A percentile compares a stretch with the other conserved stretches of the same genome.
These are phyloP conservation scores for Drosophila gunungcola DNA, from an alignment of 1,140 invertebrate genomes.

Conservation along the genomic window DNA sequence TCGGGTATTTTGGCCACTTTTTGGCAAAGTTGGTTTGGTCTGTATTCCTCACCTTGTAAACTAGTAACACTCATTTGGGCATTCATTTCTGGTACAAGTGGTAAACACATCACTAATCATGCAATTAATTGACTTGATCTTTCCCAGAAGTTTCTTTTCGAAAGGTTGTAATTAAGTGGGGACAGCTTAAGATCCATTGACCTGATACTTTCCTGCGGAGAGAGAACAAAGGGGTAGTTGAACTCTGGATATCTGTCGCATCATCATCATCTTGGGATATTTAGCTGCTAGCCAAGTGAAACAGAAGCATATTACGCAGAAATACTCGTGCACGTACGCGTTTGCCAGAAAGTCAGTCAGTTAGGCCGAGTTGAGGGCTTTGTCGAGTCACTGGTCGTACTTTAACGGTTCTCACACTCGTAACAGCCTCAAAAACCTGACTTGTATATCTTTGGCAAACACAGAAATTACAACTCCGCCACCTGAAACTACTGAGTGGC, in stretches of 20 bases:
- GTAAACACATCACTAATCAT: constrained; percentile 11
- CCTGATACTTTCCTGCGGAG: constrained; percentile 11
- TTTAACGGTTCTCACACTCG: constrained; percentile 79
- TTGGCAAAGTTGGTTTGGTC: constrained; percentile 59
- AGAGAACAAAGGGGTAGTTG: constrained; percentile 43
- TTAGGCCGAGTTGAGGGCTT: constrained; percentile 50
- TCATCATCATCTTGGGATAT: constrained; percentile 65
- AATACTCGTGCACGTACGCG: constrained; percentile 25
- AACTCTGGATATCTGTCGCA: constrained; percentile 69
- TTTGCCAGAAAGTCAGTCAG: constrained; percentile 23
- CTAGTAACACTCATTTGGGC: constrained; percentile 38
- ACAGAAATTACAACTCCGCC: constrained; percentile 60
- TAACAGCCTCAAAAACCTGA: constrained; percentile 57
- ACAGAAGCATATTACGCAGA: constrained; percentile 44
- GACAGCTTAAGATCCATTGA: constrained; percentile 13
- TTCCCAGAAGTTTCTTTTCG: constrained; percentile 10
- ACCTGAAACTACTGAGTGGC: constrained; percentile 25
- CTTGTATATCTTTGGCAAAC: constrained; percentile 68
- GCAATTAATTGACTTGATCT: constrained; percentile 34
- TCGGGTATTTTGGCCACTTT: constrained; percentile 37
- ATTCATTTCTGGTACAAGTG: constrained; percentile 31
- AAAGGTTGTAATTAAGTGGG: not conserved
- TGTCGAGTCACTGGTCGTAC: constrained; percentile 57
- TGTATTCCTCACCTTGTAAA: constrained; percentile 37
- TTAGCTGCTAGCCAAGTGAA: constrained; percentile 44